Evolutionary conservation across 2,113 vertebrate species (phyloP), one percentile per base, ranked within the genome.

Genomic region (Patagioenas fasciata): DNA sequence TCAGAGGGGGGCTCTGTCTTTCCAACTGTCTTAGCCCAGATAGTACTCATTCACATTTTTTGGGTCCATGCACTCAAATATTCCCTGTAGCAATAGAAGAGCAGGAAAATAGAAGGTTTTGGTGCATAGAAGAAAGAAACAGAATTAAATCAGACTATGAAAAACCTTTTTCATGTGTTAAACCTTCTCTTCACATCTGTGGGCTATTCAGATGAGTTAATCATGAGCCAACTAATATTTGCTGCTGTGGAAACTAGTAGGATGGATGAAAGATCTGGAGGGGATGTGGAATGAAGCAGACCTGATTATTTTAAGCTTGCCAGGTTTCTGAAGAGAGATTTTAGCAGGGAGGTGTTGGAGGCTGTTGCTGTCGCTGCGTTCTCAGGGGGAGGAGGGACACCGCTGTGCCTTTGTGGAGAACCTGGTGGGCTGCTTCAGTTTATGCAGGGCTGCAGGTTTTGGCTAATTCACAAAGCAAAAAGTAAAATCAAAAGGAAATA

Each of bases 401-500:
- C 71, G 77, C 25, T 48, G 50, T 48, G 93, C 42, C 67, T 80
- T 50, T 92, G 79, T 91, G 47, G 61, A 93, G 95, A 95, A 28
- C 40, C 32, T 13, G 8, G 57, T 69, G 16, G 42, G 40, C 84
- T 82, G 84, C 28, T 91, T 95, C 73, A 50, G 88, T 78, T 93
- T 85, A 81, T 60, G 20, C 72, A 84, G 48, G 53, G 38, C 40
- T 89, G 69, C 53, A 91, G 73, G 47, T 93, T 95, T 97, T 97
- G 95, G 97, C 95, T 94, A 92, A 53, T 32, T 94, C 72, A 73
- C 91, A 93, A 96, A 97, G 83, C 62, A 95, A 91, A 95, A 97
- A 88, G 70, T 66, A 69, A 86, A 97, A 96, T 96, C 83, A 88
- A 93, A 97, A 95, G 96, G 97, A 98, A 98, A 91, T 95, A 97